Evolutionary conservation across 2,797 vertebrate species (phyloP).

Genomic region (Acipenser transmontanus): DNA sequence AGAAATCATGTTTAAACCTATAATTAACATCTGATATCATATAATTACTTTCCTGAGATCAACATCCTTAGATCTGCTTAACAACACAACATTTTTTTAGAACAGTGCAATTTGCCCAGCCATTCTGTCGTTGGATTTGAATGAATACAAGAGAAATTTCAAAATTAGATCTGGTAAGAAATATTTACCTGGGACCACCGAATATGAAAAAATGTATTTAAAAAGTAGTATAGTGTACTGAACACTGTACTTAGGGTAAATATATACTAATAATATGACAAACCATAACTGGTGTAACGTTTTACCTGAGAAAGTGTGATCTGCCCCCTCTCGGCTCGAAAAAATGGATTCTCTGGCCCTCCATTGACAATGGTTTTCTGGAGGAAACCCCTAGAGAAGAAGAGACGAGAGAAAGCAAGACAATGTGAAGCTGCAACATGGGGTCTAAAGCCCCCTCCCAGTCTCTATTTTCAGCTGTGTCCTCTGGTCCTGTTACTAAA

Average conservation of each 20-base stretch:
- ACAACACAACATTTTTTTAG: too few relatives aligned
- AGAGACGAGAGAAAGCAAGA: background rate
- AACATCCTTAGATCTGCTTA: too few relatives aligned
- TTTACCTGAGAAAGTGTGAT: constrained; percentile 64
- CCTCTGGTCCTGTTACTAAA: too few relatives aligned
- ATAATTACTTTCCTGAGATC: too few relatives aligned
- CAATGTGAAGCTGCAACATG: too few relatives aligned
- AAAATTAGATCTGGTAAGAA: background rate
- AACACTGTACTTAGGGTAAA: background rate
- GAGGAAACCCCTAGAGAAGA: constrained; percentile 58
- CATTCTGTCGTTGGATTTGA: background rate
- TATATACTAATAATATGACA: background rate
- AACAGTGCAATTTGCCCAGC: too few relatives aligned
- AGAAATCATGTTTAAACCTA: too few relatives aligned
- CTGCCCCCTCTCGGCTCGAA: constrained; percentile 52
- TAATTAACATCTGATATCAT: too few relatives aligned
- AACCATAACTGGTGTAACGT: background rate
- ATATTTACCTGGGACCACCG: background rate
- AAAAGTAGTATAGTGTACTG: too few relatives aligned
- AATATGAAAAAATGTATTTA: background rate
- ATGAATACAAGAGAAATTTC: background rate
- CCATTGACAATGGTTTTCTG: constrained; percentile 22
- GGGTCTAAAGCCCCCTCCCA: too few relatives aligned
- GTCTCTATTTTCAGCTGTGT: too few relatives aligned
- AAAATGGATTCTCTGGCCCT: constrained; percentile 27